Evolutionary conservation across 2,888 invertebrate genomes (phyloP).

Genomic region (Panopea generosa): DNA sequence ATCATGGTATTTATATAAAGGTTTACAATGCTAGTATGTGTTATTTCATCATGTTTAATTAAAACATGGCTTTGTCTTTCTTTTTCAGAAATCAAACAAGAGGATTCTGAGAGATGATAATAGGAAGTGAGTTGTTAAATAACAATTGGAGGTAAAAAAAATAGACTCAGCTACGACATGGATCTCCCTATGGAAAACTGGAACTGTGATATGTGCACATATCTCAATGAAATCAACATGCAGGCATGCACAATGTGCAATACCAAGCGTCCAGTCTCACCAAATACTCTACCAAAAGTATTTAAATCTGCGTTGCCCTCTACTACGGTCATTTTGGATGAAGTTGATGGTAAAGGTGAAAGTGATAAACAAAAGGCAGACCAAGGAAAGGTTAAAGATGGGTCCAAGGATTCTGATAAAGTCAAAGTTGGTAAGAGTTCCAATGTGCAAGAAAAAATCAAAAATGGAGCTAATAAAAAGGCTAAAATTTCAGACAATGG

Average conservation of each 20-base stretch:
- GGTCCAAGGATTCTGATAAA: neutral
- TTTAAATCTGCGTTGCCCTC: constrained; percentile 15
- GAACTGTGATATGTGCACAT: constrained; percentile 95
- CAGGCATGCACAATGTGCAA: constrained; percentile 94
- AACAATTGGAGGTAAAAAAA: too few species aligned
- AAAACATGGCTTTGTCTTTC: too few species aligned
- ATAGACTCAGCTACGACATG: too few species aligned
- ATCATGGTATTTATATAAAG: too few species aligned
- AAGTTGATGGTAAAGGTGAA: constrained; percentile 4
- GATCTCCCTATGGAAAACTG: constrained; percentile 85
- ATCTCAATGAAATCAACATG: constrained; percentile 91
- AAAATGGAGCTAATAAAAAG: neutral
- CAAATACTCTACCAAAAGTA: constrained; percentile 18
- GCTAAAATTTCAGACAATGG: constrained; percentile 13
- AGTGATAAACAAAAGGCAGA: neutral
- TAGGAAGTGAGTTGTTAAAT: too few species aligned
- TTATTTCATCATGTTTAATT: too few species aligned
- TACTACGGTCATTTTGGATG: constrained; percentile 1
- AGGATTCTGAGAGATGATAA: too few species aligned
- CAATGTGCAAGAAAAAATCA: neutral
- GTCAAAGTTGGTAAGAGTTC: too few species aligned
- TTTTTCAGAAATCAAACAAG: too few species aligned
- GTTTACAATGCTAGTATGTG: too few species aligned
- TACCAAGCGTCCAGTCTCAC: constrained; percentile 78
- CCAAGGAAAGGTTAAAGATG: neutral